phyloP scores from a whole-genome alignment of 2,888 invertebrate species.

The Polymixis lichenea region DNA sequence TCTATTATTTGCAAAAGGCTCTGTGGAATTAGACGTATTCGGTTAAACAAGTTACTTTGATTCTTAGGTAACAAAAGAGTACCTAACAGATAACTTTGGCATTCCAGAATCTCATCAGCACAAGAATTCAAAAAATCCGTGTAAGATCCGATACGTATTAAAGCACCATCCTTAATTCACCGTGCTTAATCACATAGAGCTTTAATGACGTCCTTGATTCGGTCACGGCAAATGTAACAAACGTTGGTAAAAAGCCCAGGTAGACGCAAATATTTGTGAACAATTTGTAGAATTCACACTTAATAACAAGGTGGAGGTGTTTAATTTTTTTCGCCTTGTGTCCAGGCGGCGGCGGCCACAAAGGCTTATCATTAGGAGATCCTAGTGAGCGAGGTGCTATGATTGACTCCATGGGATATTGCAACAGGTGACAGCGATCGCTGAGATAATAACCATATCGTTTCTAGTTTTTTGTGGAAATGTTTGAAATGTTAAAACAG shows the following conservation, averaged over 20 bases:
- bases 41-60: background rate
- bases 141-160: constrained; percentile 59
- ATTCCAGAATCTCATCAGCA: constrained; percentile 17
- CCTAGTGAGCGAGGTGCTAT: constrained; percentile 76
- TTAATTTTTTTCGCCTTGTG: constrained; percentile 78
- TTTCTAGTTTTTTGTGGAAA: constrained; percentile 35
- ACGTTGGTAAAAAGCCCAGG: constrained; percentile 86
- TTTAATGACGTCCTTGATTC: constrained; percentile 84
- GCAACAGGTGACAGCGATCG: constrained; percentile 81
- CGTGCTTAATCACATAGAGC: constrained; percentile 81
- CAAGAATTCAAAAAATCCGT: constrained; percentile 45
- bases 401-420: constrained; percentile 83
- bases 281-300: constrained; percentile 90
- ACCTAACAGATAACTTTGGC: background rate
- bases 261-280: constrained; percentile 90
- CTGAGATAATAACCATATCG: constrained; percentile 56
- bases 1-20: background rate
- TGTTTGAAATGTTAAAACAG: constrained; percentile 27
- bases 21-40: background rate
- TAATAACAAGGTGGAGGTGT: constrained; percentile 86
- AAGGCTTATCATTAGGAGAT: constrained; percentile 82
- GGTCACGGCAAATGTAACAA: constrained; percentile 85
- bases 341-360: constrained; percentile 79
- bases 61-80: background rate
- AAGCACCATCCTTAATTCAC: constrained; percentile 75